Evolutionary conservation across 1,140 invertebrate genomes (phyloP), one percentile per base, ranked within the genome.

Genomic region (Elymnias hypermnestra): DNA sequence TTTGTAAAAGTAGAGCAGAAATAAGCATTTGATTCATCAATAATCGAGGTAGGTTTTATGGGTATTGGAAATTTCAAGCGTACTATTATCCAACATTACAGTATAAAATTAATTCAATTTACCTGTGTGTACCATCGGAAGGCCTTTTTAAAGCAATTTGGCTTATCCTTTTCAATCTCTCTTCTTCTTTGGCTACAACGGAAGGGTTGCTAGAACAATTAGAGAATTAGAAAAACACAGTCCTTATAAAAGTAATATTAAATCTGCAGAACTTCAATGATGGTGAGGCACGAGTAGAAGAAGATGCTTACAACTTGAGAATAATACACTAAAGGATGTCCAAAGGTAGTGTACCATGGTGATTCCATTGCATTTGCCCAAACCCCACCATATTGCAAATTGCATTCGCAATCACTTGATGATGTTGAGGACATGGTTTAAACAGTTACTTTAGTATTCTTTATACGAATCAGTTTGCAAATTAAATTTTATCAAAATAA

Each of bases 101-200:
- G 17, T 41, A 13, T 5, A 17, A 4, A 28, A 13, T 25, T 0
- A 33, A n/a, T n/a, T n/a, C n/a, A n/a, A n/a, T 29, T 55, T 69
- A 79, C 78, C 69, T 79, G 60, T 6, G 66, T 79, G 40, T 79
- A 79, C 75, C 75, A 83, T 18, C 56, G 61, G 39, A 79, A 77
- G 1, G 75, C 78, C 63, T 73, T 79, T 8, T 63, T 57, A 45
- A 83, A 83, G 49, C 53, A 78, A 41, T 74, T 81, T 3, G 59
- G 48, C 21, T 58, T 64, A 3, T 48, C 43, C 53, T 70, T 66
- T 40, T 45, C 47, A 17, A 21, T 40, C 15, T 53, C 40, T 31
- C 41, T 37, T 21, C 21, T 51, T 38, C 33, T 40, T 40, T 52
- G 42, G 22, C 14, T 40, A 25, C 36, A 9, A 53, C 22, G 25